A percentile compares a stretch with the other conserved stretches of the same genome.
These are phyloP conservation scores for Nephrotoma flavescens DNA, from an alignment of 2,888 invertebrate genomes.

Conservation along the genomic window DNA sequence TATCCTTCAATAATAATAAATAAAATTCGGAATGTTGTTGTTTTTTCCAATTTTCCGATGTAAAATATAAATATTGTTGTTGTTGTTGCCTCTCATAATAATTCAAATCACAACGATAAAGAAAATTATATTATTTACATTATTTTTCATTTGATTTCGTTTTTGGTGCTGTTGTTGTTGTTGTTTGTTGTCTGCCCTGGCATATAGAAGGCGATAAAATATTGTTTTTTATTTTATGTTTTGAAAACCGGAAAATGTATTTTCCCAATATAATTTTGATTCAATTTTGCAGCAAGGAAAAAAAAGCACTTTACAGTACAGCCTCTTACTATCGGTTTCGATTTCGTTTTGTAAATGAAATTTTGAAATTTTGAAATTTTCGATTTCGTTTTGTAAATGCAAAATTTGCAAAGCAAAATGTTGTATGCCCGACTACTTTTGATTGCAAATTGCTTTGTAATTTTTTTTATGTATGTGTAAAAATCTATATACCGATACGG, in stretches of 20 bases:
- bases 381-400: too few relatives aligned
- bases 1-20: not conserved
- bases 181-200: too few relatives aligned
- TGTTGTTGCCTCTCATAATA: not conserved
- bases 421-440: too few relatives aligned
- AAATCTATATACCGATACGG: too few relatives aligned
- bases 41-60: not conserved
- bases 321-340: too few relatives aligned
- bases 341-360: too few relatives aligned
- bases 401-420: too few relatives aligned
- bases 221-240: not conserved
- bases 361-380: too few relatives aligned
- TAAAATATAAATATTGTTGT: not conserved
- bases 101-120: not conserved
- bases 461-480: too few relatives aligned
- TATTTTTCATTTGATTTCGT: not conserved
- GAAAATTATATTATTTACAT: not conserved
- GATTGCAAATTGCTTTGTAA: too few relatives aligned
- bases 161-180: not conserved
- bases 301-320: not conserved
- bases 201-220: not conserved
- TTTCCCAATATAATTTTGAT: not conserved
- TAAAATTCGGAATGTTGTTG: not conserved
- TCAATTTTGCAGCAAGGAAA: not conserved
- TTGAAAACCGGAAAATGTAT: not conserved